Percentiles rank a stretch among this genome's conserved stretches.
phyloP scores from a whole-genome alignment of 2,797 vertebrate species.

The Momotus momota region DNA sequence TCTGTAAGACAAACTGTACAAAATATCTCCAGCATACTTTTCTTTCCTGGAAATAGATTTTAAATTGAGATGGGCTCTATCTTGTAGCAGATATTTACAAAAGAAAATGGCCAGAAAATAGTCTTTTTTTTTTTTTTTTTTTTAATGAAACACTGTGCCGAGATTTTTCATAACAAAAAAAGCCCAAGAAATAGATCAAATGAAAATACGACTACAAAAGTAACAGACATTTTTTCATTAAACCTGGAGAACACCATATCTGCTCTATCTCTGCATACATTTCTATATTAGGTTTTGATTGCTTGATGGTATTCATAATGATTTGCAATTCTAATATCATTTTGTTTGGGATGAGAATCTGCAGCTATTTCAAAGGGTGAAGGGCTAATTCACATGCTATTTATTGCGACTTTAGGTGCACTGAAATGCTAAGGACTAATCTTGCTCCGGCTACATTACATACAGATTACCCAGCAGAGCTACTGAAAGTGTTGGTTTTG shows the following conservation, averaged over 20 bases:
- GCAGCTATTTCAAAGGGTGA: conserved; percentile 64
- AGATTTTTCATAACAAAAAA: neutral
- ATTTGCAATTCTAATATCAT: conserved; percentile 79
- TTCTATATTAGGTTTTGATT: conserved; percentile 67
- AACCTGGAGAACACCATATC: conserved; percentile 43
- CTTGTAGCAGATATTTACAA: neutral
- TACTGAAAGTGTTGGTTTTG: neutral
- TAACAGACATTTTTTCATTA: conserved; percentile 53
- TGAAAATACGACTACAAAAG: neutral
- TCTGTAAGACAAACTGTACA: neutral
- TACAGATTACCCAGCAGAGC: neutral
- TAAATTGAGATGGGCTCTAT: neutral
- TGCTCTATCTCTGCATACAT: conserved; percentile 67
- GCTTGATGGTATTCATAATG: conserved; percentile 62
- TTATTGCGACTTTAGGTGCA: conserved; percentile 62
- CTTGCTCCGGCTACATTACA: conserved; percentile 5
- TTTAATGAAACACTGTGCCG: neutral
- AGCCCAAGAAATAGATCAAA: neutral
- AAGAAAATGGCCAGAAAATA: neutral
- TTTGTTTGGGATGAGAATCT: conserved; percentile 71
- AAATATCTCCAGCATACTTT: neutral
- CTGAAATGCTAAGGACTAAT: conserved; percentile 65
- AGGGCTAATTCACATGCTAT: conserved; percentile 67
- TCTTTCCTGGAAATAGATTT: neutral
- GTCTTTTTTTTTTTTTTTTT: neutral